Percentiles rank a stretch among this genome's conserved stretches.
Conservation (phyloP, 2,113 vertebrate species). For the Girardinichthys multiradiatus region DNA sequence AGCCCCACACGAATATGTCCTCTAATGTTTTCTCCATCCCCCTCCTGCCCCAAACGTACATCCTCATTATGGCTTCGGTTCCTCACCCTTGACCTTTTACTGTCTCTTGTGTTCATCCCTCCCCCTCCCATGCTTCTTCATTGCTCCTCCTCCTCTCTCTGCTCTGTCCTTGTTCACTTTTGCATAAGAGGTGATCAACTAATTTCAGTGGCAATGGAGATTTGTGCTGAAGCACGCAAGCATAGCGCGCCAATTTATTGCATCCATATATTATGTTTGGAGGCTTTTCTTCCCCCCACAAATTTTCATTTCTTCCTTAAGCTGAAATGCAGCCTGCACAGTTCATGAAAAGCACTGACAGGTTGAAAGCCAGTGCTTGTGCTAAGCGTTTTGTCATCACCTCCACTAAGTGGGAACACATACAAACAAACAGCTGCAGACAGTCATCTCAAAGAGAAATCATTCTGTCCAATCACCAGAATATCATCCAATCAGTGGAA, state of each 20-base stretch:
- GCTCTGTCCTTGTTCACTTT: conserved; percentile 41
- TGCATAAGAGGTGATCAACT: conserved; percentile 25
- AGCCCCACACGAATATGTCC: conserved; percentile 33
- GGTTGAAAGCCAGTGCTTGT: not conserved
- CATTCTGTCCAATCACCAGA: conserved; percentile 48
- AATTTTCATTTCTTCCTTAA: not conserved
- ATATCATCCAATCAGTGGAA: conserved; percentile 58
- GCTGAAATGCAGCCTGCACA: not conserved
- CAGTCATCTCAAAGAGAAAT: conserved; percentile 33
- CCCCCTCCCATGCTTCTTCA: conserved; percentile 2
- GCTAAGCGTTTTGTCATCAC: conserved; percentile 62
- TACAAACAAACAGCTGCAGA: conserved; percentile 51
- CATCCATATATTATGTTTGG: conserved; percentile 11
- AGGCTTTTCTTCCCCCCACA: not conserved
- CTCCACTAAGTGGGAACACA: conserved; percentile 40
- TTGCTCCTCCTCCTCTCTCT: conserved; percentile 9
- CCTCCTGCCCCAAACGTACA: conserved; percentile 35
- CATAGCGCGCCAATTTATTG: not conserved
- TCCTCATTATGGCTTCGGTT: conserved; percentile 23
- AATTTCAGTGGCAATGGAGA: conserved; percentile 36
- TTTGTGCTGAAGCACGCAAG: conserved; percentile 4
- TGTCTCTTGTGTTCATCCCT: conserved; percentile 10
- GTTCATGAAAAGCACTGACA: not conserved
- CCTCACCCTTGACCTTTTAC: conserved; percentile 52
- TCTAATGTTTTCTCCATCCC: not conserved